Conservation (phyloP, 2,888 invertebrate genomes). For the Ophraella communa region DNA sequence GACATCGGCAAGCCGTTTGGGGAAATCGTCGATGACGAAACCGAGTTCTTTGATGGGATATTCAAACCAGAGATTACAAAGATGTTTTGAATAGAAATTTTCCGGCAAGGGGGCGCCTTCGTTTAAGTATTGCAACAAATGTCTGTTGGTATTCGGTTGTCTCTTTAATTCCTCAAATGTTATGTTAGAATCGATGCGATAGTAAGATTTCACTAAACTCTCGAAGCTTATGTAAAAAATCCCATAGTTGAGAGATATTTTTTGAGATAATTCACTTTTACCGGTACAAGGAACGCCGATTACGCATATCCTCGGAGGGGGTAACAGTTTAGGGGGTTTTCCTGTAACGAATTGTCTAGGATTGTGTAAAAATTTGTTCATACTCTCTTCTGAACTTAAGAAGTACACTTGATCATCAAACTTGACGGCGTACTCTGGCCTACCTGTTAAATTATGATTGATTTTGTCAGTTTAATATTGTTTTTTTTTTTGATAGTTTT, state of each 20-base stretch:
- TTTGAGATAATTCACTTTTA: constrained; percentile 62
- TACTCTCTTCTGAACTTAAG: constrained; percentile 62
- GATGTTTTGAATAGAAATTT: constrained; percentile 57
- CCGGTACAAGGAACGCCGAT: constrained; percentile 65
- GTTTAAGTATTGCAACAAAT: constrained; percentile 61
- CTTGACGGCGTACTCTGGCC: constrained; percentile 62
- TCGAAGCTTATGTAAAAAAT: constrained; percentile 63
- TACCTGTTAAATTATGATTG: too few species aligned
- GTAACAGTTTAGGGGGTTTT: constrained; percentile 48
- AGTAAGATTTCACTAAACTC: constrained; percentile 42
- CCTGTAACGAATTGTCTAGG: constrained; percentile 61
- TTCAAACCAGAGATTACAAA: constrained; percentile 64
- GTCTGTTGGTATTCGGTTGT: constrained; percentile 19
- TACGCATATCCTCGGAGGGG: constrained; percentile 65
- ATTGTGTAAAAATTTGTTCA: constrained; percentile 62
- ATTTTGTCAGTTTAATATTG: too few species aligned
- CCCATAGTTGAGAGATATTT: constrained; percentile 65
- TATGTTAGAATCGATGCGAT: constrained; percentile 26
- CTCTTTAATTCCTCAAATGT: constrained; percentile 32
- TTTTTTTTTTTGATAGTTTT: too few species aligned
- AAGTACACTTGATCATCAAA: constrained; percentile 65
- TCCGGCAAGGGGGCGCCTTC: constrained; percentile 61
- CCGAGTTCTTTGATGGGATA: constrained; percentile 62
- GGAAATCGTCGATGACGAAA: constrained; percentile 69
- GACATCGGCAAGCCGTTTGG: constrained; percentile 64